phyloP scores from a whole-genome alignment of 2,797 vertebrate genomes.

The Enteromius treurensis region DNA sequence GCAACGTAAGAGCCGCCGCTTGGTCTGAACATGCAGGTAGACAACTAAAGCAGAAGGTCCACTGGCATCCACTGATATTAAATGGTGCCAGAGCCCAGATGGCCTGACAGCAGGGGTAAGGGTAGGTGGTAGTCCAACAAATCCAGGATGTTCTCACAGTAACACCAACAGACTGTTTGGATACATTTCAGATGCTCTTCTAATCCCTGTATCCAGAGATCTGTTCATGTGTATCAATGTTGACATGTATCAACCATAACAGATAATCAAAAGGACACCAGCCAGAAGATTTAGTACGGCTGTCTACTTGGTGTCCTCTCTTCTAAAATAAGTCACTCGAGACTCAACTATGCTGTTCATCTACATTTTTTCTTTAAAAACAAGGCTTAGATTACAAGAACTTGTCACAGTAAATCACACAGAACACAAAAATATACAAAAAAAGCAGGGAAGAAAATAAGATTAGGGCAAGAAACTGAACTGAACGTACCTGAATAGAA shows the following conservation, averaged over 20 bases:
- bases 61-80: background rate
- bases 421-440: background rate
- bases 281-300: background rate
- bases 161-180: slow-evolving; percentile 12
- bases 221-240: background rate
- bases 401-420: background rate
- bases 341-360: slow-evolving; percentile 25
- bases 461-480: too few relatives aligned
- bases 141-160: slow-evolving; percentile 48
- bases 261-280: background rate
- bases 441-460: background rate
- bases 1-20: slow-evolving; percentile 1
- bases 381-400: background rate
- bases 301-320: background rate
- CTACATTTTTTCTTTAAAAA: slow-evolving; percentile 18
- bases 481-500: slow-evolving; percentile 1
- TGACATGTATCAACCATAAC: background rate
- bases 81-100: slow-evolving; percentile 36
- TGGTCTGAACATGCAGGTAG: slow-evolving; percentile 21
- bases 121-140: slow-evolving; percentile 16
- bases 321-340: background rate
- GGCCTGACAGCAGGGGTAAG: slow-evolving; percentile 32
- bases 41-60: slow-evolving; percentile 13
- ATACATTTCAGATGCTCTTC: slow-evolving; percentile 18
- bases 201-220: slow-evolving; percentile 14